Conservation (phyloP, 2,888 invertebrate genomes). For the Oegoconia quadripuncta region DNA sequence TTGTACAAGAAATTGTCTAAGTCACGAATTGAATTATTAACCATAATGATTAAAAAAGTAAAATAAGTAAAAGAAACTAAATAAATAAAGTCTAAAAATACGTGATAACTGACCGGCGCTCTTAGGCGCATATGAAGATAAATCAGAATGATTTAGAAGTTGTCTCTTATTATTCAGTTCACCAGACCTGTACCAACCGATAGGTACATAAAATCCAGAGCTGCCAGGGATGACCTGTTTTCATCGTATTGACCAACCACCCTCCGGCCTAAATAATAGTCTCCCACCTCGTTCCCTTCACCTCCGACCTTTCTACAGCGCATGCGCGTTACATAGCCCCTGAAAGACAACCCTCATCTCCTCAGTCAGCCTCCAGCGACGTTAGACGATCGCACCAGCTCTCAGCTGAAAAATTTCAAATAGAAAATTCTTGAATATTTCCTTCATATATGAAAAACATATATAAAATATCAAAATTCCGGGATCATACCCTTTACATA, state of each 20-base stretch:
- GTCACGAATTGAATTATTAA: too few relatives aligned
- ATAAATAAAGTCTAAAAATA: too few relatives aligned
- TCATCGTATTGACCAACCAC: constrained; percentile 32
- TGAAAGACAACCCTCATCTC: constrained; percentile 29
- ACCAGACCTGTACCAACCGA: too few relatives aligned
- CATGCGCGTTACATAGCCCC: constrained; percentile 44
- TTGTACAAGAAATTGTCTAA: too few relatives aligned
- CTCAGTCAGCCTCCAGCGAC: constrained; percentile 44
- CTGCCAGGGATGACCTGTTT: constrained; percentile 12
- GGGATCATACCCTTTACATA: constrained; percentile 31
- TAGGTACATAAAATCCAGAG: not conserved
- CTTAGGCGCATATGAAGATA: too few relatives aligned
- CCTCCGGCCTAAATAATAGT: constrained; percentile 21
- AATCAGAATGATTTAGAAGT: too few relatives aligned
- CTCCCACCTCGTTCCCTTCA: constrained; percentile 31
- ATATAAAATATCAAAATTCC: constrained; percentile 42
- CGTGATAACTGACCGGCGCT: too few relatives aligned
- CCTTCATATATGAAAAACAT: constrained; percentile 67
- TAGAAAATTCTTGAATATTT: constrained; percentile 22
- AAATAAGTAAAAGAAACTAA: too few relatives aligned
- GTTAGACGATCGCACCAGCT: constrained; percentile 28
- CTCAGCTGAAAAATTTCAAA: constrained; percentile 25
- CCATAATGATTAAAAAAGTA: too few relatives aligned
- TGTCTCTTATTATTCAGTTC: too few relatives aligned
- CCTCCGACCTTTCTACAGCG: constrained; percentile 56